Base-by-base conservation (phyloP, 2,113 vertebrate genomes). In the Austrofundulus limnaeus region DNA sequence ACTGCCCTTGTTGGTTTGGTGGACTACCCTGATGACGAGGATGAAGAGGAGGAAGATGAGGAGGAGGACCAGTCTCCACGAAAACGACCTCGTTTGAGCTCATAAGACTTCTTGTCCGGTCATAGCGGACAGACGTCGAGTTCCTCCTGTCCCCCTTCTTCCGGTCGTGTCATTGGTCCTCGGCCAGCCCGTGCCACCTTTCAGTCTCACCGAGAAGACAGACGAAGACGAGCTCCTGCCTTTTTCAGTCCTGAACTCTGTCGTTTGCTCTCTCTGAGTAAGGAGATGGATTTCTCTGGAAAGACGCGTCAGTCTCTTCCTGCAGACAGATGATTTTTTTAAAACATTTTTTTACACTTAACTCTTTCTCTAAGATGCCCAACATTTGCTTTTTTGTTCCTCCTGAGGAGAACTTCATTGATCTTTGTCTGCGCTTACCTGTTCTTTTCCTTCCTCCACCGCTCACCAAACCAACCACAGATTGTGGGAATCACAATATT, bases 11-110 rank as follows among this genome's bases (percentile, higher is more conserved):
- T 99, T 55, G 97, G 96, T 58, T 92, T 99, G 69, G 97, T 99
- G 89, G 97, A 99, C 91, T 99, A 99, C 81, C 96, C 97, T 43
- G 97, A 98, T 28, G 97, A 99, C 61, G 97, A 99, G 90, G 97
- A 99, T 2, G 97, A 99, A 1, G 97, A 98, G 50, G 95, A 98
- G 31, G 96, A 88, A 59, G 90, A 90, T 0, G 91, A 92, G 5
- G 91, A 92, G 17, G 91, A 91, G 66, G 95, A 96, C 63, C 92
- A 96, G 42, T 93, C 96, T 62, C 96, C 94, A 42, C 91, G 96
- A 74, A 99, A 99, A 90, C 94, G 97, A 87, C 94, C 97, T 84
- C 95, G 97, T 53, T 92, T 99, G 77, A 95, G 95, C 87, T 97
- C 96, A 78, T 99, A 99, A 94, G 84, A 83, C 75, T 23, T 47